phyloP scores from a whole-genome alignment of 2,888 invertebrate genomes.

The Lasioglossum vierecki region DNA sequence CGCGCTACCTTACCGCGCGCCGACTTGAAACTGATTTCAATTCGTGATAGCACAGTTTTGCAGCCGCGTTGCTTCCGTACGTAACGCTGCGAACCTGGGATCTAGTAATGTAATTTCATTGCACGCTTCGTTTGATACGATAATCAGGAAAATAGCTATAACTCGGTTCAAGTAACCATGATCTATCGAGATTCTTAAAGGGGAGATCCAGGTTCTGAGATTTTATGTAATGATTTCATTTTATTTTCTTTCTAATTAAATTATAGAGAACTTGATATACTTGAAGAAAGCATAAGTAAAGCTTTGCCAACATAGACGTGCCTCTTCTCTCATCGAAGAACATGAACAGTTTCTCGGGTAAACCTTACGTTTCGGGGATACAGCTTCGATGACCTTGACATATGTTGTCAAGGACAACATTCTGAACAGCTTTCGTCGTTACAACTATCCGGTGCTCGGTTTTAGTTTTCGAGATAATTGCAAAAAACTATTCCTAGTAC shows the following conservation, averaged over 20 bases:
- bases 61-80: background rate
- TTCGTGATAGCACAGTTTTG: slow-evolving; percentile 25
- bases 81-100: background rate
- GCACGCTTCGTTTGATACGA: background rate
- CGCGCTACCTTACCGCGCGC: background rate
- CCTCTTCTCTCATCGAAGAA: no score
- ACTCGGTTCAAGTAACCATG: background rate
- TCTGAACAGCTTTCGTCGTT: no score
- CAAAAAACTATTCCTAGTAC: no score
- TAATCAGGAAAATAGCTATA: background rate
- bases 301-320: no score
- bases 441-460: no score
- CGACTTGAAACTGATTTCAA: background rate
- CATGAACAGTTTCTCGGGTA: no score
- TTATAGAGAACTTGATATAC: no score
- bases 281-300: no score
- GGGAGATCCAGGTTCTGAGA: background rate
- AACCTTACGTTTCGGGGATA: no score
- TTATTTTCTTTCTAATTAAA: background rate
- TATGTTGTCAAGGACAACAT: no score
- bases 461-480: no score
- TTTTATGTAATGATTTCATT: background rate
- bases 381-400: no score
- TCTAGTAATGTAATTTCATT: slow-evolving; percentile 1
- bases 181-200: background rate